These are phyloP conservation scores for Esox lucius DNA, from an alignment of 2,797 vertebrate species.

Conservation along the genomic window DNA sequence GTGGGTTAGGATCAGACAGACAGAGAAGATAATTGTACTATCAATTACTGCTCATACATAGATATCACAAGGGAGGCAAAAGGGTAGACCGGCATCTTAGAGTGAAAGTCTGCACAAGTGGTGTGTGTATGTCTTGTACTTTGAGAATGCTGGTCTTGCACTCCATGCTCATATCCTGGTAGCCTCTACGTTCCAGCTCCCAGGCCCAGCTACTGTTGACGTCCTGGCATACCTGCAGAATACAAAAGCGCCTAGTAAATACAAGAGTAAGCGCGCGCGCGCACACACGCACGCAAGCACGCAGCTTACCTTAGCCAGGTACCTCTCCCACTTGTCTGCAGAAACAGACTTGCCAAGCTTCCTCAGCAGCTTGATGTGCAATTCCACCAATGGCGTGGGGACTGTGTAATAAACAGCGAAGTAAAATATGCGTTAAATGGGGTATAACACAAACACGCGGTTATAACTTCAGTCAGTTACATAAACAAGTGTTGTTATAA, in stretches of 20 bases:
- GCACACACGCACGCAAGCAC: not conserved
- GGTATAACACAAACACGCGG: not conserved
- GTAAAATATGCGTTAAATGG: not conserved
- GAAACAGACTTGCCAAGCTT: constrained; percentile 95
- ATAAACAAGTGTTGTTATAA: not conserved
- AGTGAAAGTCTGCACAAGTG: not conserved
- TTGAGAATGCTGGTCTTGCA: constrained; percentile 95
- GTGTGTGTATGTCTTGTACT: constrained; percentile 68
- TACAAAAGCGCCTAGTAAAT: constrained; percentile 2
- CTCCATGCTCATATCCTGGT: constrained; percentile 92
- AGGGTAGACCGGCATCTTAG: not conserved
- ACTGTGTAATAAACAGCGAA: constrained; percentile 69
- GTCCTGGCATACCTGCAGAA: constrained; percentile 90
- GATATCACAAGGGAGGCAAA: not conserved
- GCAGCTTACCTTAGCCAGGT: constrained; percentile 88
- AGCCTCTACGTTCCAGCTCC: constrained; percentile 98
- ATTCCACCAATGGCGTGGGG: constrained; percentile 91
- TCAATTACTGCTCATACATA: not conserved
- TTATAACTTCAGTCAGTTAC: not conserved
- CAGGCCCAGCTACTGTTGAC: constrained; percentile 97
- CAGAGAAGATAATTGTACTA: not conserved
- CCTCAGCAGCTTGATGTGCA: constrained; percentile 95
- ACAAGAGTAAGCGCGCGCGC: not conserved
- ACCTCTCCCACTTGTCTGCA: constrained; percentile 96
- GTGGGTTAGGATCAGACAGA: not conserved